Evolutionary conservation across 2,888 invertebrate genomes (phyloP).

Genomic region (Eurytoma californica): DNA sequence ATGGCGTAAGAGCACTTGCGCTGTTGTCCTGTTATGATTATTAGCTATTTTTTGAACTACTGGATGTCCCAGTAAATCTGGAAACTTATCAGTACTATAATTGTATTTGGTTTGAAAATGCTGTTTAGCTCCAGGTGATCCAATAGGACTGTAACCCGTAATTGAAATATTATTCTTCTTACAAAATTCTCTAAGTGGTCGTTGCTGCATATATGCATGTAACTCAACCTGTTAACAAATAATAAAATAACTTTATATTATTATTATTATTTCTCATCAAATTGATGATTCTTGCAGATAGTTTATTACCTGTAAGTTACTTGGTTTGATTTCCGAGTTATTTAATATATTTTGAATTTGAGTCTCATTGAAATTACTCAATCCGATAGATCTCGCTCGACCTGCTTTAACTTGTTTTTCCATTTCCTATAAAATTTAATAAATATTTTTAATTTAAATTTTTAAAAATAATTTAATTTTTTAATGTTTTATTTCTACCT

Average conservation of each 20-base stretch:
- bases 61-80: conserved; percentile 80
- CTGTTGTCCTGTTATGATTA: conserved; percentile 80
- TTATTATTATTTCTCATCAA: conserved; percentile 5
- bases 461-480: conserved; percentile 23
- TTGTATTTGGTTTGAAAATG: conserved; percentile 72
- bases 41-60: conserved; percentile 78
- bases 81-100: conserved; percentile 69
- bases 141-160: conserved; percentile 83
- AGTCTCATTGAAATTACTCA: conserved; percentile 86
- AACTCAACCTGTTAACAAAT: conserved; percentile 78
- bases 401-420: conserved; percentile 82
- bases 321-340: conserved; percentile 81
- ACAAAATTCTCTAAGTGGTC: conserved; percentile 80
- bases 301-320: conserved; percentile 79
- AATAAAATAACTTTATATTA: background rate
- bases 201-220: conserved; percentile 86
- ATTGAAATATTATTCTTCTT: conserved; percentile 79
- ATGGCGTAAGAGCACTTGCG: conserved; percentile 84
- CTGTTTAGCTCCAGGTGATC: conserved; percentile 82
- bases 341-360: conserved; percentile 82
- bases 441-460: background rate
- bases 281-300: background rate
- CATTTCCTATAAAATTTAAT: conserved; percentile 79
- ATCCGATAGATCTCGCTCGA: conserved; percentile 82
- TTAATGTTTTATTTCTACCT: conserved; percentile 73